A percentile compares a stretch with the other conserved stretches of the same genome.
Conservation (phyloP, 1,140 invertebrate species). For the Saccostrea glomerata region DNA sequence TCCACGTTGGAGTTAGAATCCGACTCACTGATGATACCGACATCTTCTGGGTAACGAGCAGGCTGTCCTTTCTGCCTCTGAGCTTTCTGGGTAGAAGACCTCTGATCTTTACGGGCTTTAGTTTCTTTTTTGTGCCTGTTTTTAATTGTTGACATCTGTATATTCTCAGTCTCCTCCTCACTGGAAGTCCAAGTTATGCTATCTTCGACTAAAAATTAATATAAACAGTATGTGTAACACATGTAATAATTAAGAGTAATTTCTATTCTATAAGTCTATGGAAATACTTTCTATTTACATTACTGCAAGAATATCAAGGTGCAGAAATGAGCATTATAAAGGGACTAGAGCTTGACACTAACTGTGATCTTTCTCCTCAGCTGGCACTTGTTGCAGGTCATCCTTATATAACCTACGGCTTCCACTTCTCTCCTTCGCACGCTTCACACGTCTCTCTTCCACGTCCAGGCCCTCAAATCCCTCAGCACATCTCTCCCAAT, state of each 20-base stretch:
- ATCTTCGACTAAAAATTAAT: not conserved
- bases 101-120: not conserved
- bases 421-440: not conserved
- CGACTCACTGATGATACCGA: not conserved
- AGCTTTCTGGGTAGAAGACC: not conserved
- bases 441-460: not conserved
- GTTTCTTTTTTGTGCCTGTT: not conserved
- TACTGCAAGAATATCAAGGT: too few relatives aligned
- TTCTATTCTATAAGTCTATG: too few relatives aligned
- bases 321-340: too few relatives aligned
- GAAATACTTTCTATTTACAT: too few relatives aligned
- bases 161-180: not conserved
- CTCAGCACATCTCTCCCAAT: not conserved
- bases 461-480: not conserved
- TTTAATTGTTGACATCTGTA: not conserved
- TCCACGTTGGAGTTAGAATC: conserved; percentile 6
- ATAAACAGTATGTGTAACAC: not conserved
- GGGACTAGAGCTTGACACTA: not conserved
- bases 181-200: conserved; percentile 1
- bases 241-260: too few relatives aligned
- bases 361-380: not conserved
- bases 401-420: not conserved
- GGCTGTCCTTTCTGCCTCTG: not conserved
- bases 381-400: not conserved
- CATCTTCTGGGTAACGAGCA: not conserved